Conservation (phyloP, 2,797 vertebrate genomes). For the Melopsittacus undulatus region DNA sequence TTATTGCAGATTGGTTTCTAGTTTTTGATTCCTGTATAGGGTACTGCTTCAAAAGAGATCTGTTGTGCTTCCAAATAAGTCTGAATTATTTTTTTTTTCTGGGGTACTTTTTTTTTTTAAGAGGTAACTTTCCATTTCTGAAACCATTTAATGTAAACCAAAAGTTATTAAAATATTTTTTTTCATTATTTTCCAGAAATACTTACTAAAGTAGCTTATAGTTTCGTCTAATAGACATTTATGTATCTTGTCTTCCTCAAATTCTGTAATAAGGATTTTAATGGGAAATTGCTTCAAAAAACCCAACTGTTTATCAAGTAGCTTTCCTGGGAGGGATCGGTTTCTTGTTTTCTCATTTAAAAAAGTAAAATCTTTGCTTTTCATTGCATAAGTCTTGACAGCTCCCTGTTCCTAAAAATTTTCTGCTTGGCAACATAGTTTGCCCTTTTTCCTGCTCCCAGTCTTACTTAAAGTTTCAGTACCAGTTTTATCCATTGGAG, state of each 20-base stretch:
- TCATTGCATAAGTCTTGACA: not conserved
- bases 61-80: not conserved
- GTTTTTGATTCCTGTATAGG: not conserved
- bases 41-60: not conserved
- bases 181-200: not conserved
- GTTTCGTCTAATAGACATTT: not conserved
- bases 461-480: not conserved
- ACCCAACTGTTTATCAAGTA: not conserved
- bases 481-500: not conserved
- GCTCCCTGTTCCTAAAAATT: not conserved
- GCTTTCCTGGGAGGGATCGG: not conserved
- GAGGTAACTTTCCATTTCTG: not conserved
- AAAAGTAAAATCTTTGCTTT: not conserved
- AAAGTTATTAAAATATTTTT: not conserved
- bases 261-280: not conserved
- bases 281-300: not conserved
- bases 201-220: not conserved
- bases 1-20: not conserved
- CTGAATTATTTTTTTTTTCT: not conserved
- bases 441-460: not conserved
- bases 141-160: not conserved
- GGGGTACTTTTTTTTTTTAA: not conserved
- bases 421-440: not conserved
- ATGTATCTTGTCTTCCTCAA: not conserved
- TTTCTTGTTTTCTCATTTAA: not conserved